A percentile compares a stretch with the other conserved stretches of the same genome.
Conservation (phyloP, 2,113 vertebrate species). For the Rhipidura dahli region DNA sequence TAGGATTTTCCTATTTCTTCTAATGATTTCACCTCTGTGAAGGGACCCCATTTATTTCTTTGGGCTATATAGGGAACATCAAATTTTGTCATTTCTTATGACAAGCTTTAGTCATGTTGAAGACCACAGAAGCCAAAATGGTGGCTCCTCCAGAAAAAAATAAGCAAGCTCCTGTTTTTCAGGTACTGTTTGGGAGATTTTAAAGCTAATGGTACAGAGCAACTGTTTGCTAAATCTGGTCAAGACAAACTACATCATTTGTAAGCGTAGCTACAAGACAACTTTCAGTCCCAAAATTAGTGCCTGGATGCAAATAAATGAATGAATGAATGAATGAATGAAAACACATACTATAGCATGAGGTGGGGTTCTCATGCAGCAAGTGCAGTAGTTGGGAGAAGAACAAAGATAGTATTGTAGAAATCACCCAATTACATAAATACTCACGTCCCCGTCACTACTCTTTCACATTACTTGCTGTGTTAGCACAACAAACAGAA, state of each 20-base stretch:
- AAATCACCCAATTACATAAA: background rate
- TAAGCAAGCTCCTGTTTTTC: background rate
- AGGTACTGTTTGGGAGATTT: background rate
- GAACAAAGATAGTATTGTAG: background rate
- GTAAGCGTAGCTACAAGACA: background rate
- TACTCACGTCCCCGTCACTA: background rate
- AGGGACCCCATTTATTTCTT: background rate
- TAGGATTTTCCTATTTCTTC: background rate
- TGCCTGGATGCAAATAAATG: background rate
- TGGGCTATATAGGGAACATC: background rate
- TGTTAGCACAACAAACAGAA: background rate
- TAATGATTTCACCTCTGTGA: background rate
- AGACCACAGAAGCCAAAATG: background rate
- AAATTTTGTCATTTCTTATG: background rate
- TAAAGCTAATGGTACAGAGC: background rate
- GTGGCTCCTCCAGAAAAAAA: background rate
- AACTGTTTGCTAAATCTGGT: background rate
- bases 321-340: background rate
- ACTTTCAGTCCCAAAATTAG: background rate
- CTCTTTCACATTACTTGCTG: background rate
- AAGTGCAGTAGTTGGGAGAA: background rate
- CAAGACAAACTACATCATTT: background rate
- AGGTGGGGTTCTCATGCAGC: background rate
- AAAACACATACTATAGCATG: background rate
- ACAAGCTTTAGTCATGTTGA: rapidly evolving